Evolutionary conservation across 2,797 vertebrate species (phyloP).

Genomic region (Rhinophrynus dorsalis): DNA sequence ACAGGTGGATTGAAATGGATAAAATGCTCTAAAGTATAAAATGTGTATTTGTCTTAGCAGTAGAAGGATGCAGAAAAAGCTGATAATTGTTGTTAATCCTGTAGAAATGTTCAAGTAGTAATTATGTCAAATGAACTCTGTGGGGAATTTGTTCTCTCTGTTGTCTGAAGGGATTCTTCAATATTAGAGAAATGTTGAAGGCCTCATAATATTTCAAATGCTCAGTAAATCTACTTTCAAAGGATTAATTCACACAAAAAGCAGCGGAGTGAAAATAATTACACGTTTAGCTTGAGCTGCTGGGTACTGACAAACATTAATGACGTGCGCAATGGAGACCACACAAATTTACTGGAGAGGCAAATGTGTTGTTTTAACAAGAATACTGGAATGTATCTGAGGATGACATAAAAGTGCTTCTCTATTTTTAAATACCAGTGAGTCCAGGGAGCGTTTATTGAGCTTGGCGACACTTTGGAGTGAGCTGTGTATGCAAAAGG

Average conservation of each 20-base stretch:
- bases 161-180: slow-evolving; percentile 78
- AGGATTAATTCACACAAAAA: slow-evolving; percentile 74
- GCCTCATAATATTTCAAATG: slow-evolving; percentile 68
- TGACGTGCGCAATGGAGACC: slow-evolving; percentile 59
- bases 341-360: slow-evolving; percentile 62
- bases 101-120: slow-evolving; percentile 72
- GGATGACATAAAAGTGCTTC: background rate
- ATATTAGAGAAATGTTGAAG: slow-evolving; percentile 72
- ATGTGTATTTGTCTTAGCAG: slow-evolving; percentile 54
- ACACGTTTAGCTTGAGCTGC: slow-evolving; percentile 63
- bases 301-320: slow-evolving; percentile 59
- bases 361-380: slow-evolving; percentile 39
- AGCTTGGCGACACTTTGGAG: slow-evolving; percentile 33
- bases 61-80: slow-evolving; percentile 67
- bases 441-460: slow-evolving; percentile 25
- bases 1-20: slow-evolving; percentile 12
- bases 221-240: slow-evolving; percentile 73
- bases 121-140: slow-evolving; percentile 74
- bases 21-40: slow-evolving; percentile 35
- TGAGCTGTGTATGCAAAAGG: slow-evolving; percentile 34
- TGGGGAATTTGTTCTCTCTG: slow-evolving; percentile 69
- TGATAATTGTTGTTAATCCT: slow-evolving; percentile 77
- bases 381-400: slow-evolving; percentile 39
- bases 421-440: slow-evolving; percentile 41
- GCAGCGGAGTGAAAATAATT: slow-evolving; percentile 72